phyloP scores from a whole-genome alignment of 2,113 vertebrate genomes.

The Pteropus alecto region DNA sequence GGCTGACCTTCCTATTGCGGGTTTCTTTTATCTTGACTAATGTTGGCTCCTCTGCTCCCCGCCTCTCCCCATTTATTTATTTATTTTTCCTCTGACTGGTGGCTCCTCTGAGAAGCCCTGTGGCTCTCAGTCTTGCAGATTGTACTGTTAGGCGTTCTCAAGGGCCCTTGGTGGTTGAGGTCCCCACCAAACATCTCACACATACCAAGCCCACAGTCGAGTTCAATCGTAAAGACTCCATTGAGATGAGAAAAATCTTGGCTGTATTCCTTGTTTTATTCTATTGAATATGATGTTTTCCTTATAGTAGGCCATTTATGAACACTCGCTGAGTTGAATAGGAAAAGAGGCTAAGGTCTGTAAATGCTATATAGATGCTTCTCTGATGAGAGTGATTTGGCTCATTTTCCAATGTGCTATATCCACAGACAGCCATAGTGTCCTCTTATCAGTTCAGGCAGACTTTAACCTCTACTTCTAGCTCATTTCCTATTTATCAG shows the following conservation, averaged over 20 bases:
- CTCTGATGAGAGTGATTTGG: background rate
- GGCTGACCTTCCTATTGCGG: conserved; percentile 47
- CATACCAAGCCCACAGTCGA: background rate
- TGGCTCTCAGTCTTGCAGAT: background rate
- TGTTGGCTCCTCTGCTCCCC: background rate
- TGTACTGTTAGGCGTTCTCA: background rate
- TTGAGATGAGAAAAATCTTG: background rate
- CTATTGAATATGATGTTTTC: background rate
- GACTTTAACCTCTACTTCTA: background rate
- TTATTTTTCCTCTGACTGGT: background rate
- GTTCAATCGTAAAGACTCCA: background rate
- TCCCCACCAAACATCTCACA: background rate
- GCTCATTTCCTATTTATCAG: conserved; percentile 15
- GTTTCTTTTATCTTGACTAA: conserved; percentile 43
- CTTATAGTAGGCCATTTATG: background rate
- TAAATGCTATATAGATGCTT: background rate
- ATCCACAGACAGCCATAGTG: background rate
- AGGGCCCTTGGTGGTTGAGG: background rate
- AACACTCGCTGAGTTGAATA: background rate
- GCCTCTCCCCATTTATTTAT: background rate
- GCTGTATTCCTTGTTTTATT: background rate
- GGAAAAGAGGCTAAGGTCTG: background rate
- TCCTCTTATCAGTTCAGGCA: background rate
- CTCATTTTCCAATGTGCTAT: background rate
- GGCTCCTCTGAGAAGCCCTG: background rate